Conservation (phyloP, 2,113 vertebrate genomes). For the Protobothrops mucrosquamatus region DNA sequence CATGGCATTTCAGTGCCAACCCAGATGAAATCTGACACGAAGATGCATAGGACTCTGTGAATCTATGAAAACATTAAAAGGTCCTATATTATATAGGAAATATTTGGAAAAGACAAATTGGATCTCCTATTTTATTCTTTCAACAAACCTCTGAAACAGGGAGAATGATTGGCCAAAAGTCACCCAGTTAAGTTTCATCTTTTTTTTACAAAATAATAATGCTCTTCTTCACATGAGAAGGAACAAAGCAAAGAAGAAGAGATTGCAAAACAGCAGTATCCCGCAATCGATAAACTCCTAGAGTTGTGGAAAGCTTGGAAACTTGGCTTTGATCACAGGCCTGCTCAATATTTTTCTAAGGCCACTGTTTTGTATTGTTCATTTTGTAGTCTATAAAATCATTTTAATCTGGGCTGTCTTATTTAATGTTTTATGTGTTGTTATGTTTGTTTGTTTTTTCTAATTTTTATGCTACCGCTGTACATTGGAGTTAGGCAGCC, state of each 20-base stretch:
- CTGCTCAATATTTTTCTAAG: not conserved
- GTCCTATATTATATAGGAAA: not conserved
- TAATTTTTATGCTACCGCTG: not conserved
- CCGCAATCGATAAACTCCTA: not conserved
- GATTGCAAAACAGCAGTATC: not conserved
- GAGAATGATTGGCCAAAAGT: not conserved
- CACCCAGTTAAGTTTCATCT: not conserved
- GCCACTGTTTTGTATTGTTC: not conserved
- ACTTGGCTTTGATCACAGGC: not conserved
- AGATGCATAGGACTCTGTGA: not conserved
- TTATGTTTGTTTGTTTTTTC: not conserved
- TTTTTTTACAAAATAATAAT: not conserved
- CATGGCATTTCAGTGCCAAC: slow-evolving; percentile 23
- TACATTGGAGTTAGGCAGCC: not conserved
- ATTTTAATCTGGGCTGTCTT: not conserved
- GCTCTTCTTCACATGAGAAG: not conserved
- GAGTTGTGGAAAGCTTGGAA: not conserved
- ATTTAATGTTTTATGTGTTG: not conserved
- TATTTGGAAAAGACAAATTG: not conserved
- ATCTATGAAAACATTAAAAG: not conserved
- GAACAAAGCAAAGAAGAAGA: not conserved
- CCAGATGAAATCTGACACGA: not conserved
- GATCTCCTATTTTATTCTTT: not conserved
- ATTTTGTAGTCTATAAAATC: not conserved
- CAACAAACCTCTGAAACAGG: not conserved